Conservation (phyloP, 1,140 invertebrate genomes). For the Sycophaga agraensis region DNA sequence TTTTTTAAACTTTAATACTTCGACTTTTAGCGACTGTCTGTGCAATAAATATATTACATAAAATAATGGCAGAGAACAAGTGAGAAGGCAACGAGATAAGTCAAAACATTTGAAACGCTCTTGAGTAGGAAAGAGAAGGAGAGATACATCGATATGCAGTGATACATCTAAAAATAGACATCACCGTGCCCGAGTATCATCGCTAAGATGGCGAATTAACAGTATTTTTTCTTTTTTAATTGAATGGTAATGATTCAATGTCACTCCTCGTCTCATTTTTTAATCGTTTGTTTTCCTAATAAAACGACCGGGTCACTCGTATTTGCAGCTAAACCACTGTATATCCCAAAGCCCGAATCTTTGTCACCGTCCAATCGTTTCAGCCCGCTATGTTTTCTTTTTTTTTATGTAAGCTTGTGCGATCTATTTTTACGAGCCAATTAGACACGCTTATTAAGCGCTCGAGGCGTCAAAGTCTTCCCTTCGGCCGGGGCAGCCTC, state of each 20-base stretch:
- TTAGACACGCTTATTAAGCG: not conserved
- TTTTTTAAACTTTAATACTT: not conserved
- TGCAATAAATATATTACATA: constrained; percentile 5
- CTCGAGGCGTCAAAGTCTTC: not conserved
- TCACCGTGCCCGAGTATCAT: constrained; percentile 10
- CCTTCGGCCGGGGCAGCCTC: too few relatives aligned
- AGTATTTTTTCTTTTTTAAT: constrained; percentile 5
- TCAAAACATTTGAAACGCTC: constrained; percentile 6
- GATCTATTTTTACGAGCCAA: not conserved
- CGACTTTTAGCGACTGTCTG: too few relatives aligned
- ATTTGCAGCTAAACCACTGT: too few relatives aligned
- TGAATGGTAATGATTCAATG: constrained; percentile 4
- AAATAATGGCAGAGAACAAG: constrained; percentile 5
- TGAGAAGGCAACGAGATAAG: not conserved
- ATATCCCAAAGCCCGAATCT: too few relatives aligned
- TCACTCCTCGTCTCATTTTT: too few relatives aligned
- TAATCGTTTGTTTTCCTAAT: too few relatives aligned
- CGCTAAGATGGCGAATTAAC: constrained; percentile 22
- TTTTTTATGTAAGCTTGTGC: not conserved
- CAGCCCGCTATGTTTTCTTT: not conserved
- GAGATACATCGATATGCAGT: constrained; percentile 12
- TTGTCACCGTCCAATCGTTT: too few relatives aligned
- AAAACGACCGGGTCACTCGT: not conserved
- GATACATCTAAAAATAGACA: constrained; percentile 27
- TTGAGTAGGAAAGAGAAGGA: not conserved